Conservation (phyloP, 2,797 vertebrate genomes). For the Hylomyscus alleni region DNA sequence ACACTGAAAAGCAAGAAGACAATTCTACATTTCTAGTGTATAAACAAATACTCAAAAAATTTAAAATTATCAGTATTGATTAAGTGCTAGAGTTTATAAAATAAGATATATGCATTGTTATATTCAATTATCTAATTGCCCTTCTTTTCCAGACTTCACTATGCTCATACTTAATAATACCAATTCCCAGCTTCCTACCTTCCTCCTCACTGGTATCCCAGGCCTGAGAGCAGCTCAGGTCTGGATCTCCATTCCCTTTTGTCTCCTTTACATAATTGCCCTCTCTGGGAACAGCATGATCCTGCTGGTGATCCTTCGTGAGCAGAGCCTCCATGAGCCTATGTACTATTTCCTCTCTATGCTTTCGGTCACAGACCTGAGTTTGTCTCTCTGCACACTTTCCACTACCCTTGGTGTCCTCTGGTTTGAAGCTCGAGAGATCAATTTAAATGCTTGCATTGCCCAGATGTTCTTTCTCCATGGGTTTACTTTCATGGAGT, state of each 20-base stretch:
- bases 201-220: conserved; percentile 78
- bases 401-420: conserved; percentile 78
- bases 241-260: conserved; percentile 78
- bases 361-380: conserved; percentile 78
- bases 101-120: neutral
- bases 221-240: conserved; percentile 50
- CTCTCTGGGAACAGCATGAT: conserved; percentile 79
- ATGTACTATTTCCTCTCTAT: conserved; percentile 82
- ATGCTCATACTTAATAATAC: conserved; percentile 68
- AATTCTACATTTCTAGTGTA: neutral
- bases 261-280: conserved; percentile 68
- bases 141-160: conserved; percentile 51
- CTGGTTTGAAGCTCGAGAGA: conserved; percentile 73
- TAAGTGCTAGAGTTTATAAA: neutral
- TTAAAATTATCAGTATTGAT: neutral
- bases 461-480: conserved; percentile 84
- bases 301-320: conserved; percentile 70
- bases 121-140: neutral
- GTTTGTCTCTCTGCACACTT: conserved; percentile 78
- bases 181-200: conserved; percentile 16
- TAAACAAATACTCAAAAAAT: neutral
- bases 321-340: conserved; percentile 76
- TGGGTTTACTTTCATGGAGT: conserved; percentile 80
- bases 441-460: conserved; percentile 82
- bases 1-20: neutral